Percentiles rank a stretch among this genome's conserved stretches.
Evolutionary conservation across 2,113 vertebrate genomes (phyloP).

Genomic region (Podilymbus podiceps): DNA sequence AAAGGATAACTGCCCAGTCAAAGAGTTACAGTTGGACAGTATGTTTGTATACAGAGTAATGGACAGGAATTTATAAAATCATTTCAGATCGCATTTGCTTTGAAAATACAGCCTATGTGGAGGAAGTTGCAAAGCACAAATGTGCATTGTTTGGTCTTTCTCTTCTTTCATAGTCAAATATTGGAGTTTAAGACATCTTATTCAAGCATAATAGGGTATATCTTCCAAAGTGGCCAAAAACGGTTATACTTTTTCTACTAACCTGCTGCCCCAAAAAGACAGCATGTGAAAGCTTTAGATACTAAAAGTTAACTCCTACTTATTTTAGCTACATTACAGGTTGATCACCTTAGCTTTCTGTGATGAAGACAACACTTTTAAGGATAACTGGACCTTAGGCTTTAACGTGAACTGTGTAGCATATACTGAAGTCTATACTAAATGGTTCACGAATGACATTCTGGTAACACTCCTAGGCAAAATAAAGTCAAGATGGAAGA

Average conservation of each 20-base stretch:
- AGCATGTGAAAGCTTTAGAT: not conserved
- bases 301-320: not conserved
- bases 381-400: not conserved
- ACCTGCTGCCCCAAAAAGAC: not conserved
- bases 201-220: not conserved
- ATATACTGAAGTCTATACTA: not conserved
- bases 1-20: not conserved
- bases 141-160: not conserved
- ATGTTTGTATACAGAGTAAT: not conserved
- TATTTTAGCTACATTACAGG: not conserved
- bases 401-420: not conserved
- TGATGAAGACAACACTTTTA: not conserved
- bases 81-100: not conserved
- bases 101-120: not conserved
- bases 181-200: not conserved
- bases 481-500: not conserved
- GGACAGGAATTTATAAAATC: not conserved
- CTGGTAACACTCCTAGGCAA: not conserved
- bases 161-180: not conserved
- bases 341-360: not conserved
- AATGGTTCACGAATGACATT: not conserved
- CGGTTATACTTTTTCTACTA: not conserved
- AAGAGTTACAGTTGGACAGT: not conserved
- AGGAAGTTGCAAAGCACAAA: not conserved
- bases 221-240: not conserved